Base-by-base conservation (phyloP, 2,797 vertebrate species). In the Phoebastria nigripes region DNA sequence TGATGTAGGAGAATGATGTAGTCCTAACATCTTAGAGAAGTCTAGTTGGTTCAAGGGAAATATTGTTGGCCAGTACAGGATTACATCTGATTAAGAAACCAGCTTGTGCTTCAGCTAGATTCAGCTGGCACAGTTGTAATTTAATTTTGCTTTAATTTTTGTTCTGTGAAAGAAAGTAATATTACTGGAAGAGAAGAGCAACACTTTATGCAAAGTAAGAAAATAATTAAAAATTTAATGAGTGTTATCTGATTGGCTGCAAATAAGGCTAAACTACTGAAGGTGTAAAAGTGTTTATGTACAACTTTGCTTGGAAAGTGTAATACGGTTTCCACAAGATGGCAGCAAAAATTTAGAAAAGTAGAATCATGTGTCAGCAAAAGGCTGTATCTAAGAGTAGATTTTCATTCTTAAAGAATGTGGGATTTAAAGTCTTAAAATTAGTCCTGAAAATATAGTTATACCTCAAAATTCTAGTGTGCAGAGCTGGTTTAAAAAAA, bases 331-430 rank as follows among this genome's bases (percentile, higher is more conserved):
- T 81, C 97, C 97, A 96, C 95, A 62, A 95, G 97, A 52, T 93
- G 97, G 97, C 96, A 97, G 95, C 91, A 97, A 15, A 93, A 62
- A 14, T 24, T 91, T 24, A 79, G 58, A 41, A 66, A 96, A 93
- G 44, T 69, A 37, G 21, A 61, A 29, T 63, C 35, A 47, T 67
- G 8, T 10, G 14, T 37, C 42, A 21, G 5, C 20, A 47, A 46
- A 59, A 79, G 35, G 6, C 51, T 70, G 2, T 63, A 55, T 66
- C 39, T 62, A 62, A 41, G 5, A 25, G 24, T 70, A 52, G 24
- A 37, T 82, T 67, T 88, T 92, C 11, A 3, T 70, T 87, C 59
- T 67, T 70, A 11, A 8, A 62, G 25, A 37, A 19, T 3, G 5
- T 56, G 20, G 14, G 22, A 55, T 71, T 77, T 21, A 37, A 86